Evolutionary conservation across 2,888 invertebrate species (phyloP), one percentile per base, ranked within the genome.

Genomic region (Coenonympha glycerion): DNA sequence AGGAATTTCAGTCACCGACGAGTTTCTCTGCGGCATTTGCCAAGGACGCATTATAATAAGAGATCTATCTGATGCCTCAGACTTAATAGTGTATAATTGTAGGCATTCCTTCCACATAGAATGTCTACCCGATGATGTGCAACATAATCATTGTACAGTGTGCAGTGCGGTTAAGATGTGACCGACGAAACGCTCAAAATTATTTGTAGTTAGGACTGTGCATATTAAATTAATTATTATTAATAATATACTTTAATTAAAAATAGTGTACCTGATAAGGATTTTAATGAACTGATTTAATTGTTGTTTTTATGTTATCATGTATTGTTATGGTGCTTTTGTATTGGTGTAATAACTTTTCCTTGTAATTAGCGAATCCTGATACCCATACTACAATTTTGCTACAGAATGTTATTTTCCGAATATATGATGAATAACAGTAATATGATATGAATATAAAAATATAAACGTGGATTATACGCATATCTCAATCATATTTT

Each of bases 41-140:
- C 91, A 92, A 62, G 90, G 92, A 42, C 90, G 91, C 64, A 90
- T 96, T 51, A 90, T 95, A 55, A 89, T 92, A 42, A 92, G 90
- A 82, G 94, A 95, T 81, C 80, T 90, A 21, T 88, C 91, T 0
- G 89, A 90, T 51, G 90, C 92, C 21, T 91, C 91, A 57, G 92
- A 93, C 73, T 81, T 96, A 51, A 88, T 93, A 60, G 91, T 95
- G 49, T 98, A 96, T 73, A 94, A 94, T 72, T 98, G 97, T 73
- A 92, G 93, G 58, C 97, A 98, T 81, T 91, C 92, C 6, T 97
- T 96, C 77, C 97, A 97, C 73, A 92, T 93, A 72, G 91, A 91
- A 53, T 97, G 97, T 75, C 81, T 96, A 58, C 92, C 92, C 1
- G 88, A 76, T 3, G 78, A 77, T 24, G 69, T 66, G 9, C 66